Conservation (phyloP, 1,140 invertebrate species). For the Leptinotarsa texana region DNA sequence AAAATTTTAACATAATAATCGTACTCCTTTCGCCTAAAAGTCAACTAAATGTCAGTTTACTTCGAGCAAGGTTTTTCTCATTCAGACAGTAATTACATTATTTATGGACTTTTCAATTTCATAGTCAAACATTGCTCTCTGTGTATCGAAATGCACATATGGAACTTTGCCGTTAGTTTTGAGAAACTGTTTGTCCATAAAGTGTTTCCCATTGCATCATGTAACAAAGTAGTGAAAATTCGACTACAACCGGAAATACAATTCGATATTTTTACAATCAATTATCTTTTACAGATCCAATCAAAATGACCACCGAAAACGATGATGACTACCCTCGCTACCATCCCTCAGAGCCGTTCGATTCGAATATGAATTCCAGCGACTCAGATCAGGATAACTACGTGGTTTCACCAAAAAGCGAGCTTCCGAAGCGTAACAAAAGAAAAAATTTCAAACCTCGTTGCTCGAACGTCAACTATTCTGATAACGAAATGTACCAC, state of each 20-base stretch:
- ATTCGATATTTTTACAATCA: background rate
- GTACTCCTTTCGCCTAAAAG: background rate
- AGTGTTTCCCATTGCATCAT: background rate
- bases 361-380: slow-evolving; percentile 44
- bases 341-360: slow-evolving; percentile 39
- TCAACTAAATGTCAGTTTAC: background rate
- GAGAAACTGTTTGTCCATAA: background rate
- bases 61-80: background rate
- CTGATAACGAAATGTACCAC: slow-evolving; percentile 56
- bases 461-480: slow-evolving; percentile 63
- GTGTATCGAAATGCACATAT: background rate
- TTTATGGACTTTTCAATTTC: background rate
- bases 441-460: slow-evolving; percentile 71
- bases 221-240: background rate
- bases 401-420: slow-evolving; percentile 58
- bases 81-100: slow-evolving; percentile 5
- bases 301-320: slow-evolving; percentile 48
- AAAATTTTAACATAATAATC: slow-evolving; percentile 10
- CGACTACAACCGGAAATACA: too few relatives aligned
- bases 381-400: slow-evolving; percentile 54
- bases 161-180: background rate
- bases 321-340: slow-evolving; percentile 41
- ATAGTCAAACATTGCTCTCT: background rate
- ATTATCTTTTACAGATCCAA: slow-evolving; percentile 49
- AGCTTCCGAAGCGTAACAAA: slow-evolving; percentile 66